phyloP scores from a whole-genome alignment of 2,888 invertebrate species.

The Penaeus monodon region DNA sequence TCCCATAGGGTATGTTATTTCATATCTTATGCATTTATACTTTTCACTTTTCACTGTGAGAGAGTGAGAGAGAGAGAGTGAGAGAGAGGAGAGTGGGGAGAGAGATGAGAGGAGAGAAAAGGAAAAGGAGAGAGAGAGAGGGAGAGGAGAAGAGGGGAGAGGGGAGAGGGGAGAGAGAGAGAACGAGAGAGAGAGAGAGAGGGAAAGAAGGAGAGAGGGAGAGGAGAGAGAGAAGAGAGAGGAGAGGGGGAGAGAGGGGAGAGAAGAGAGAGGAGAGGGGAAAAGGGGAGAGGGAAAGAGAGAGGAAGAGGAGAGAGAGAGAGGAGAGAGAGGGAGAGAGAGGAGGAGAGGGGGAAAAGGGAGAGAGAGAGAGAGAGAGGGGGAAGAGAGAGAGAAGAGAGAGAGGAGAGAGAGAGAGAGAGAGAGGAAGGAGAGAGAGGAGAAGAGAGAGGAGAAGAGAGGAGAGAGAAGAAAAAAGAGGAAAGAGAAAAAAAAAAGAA shows the following conservation, averaged over 20 bases:
- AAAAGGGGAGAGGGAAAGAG: background rate
- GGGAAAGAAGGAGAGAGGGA: background rate
- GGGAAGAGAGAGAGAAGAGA: too few species aligned
- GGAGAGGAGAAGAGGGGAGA: constrained; percentile 11
- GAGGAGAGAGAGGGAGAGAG: background rate
- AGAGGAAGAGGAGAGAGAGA: background rate
- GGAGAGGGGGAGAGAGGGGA: background rate
- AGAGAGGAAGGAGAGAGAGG: too few species aligned
- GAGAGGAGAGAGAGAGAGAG: background rate
- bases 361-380: background rate
- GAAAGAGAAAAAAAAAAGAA: background rate
- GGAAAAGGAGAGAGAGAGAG: background rate
- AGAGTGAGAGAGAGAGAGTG: background rate
- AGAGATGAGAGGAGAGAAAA: constrained; percentile 9
- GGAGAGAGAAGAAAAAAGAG: background rate
- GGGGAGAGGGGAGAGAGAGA: constrained; percentile 9
- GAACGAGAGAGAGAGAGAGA: constrained; percentile 12
- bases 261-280: constrained; percentile 5
- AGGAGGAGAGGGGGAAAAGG: background rate
- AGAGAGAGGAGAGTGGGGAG: constrained; percentile 6
- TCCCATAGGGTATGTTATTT: too few species aligned
- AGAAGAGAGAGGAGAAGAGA: background rate
- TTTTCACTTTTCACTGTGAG: too few species aligned
- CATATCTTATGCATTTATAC: too few species aligned
- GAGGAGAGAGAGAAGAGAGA: constrained; percentile 3